A percentile compares a stretch with the other conserved stretches of the same genome.
These are phyloP conservation scores for Rachycentron canadum DNA, from an alignment of 2,797 vertebrate species.

Conservation along the genomic window DNA sequence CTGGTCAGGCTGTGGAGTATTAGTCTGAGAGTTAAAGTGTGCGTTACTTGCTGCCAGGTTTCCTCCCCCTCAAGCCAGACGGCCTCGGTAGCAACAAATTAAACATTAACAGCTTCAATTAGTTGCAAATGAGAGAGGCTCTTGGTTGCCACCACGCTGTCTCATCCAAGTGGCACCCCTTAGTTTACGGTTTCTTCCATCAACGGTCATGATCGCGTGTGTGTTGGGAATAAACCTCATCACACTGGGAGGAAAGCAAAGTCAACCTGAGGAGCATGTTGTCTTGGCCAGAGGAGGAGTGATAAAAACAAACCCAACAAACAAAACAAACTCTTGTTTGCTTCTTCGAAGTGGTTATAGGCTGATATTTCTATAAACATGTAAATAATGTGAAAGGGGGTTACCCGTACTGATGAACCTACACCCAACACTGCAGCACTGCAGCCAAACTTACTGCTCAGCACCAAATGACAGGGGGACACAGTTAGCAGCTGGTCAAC, in stretches of 20 bases:
- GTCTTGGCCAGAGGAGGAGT: not conserved
- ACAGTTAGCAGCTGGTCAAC: not conserved
- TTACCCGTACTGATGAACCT: too few species aligned
- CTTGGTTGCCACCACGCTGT: slow-evolving; percentile 23
- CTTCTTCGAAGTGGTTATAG: not conserved
- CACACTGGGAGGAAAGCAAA: slow-evolving; percentile 27
- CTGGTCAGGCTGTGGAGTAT: slow-evolving; percentile 6
- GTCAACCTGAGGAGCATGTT: not conserved
- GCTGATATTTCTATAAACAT: not conserved
- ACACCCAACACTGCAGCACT: too few species aligned
- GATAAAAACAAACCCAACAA: not conserved
- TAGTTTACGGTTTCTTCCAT: slow-evolving; percentile 67
- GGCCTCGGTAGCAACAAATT: slow-evolving; percentile 73
- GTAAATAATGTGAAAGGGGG: too few species aligned
- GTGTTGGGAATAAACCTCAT: slow-evolving; percentile 22
- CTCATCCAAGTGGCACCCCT: slow-evolving; percentile 71
- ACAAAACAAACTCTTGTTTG: too few species aligned
- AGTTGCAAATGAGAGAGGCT: slow-evolving; percentile 69
- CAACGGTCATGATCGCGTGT: slow-evolving; percentile 33
- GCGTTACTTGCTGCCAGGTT: slow-evolving; percentile 18
- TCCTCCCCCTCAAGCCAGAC: slow-evolving; percentile 24
- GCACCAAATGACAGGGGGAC: not conserved
- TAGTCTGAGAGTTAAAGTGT: slow-evolving; percentile 38
- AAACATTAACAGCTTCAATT: slow-evolving; percentile 77
- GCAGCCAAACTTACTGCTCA: not conserved